Evolutionary conservation across 1,140 invertebrate species (phyloP).

Genomic region (Delia radicum): DNA sequence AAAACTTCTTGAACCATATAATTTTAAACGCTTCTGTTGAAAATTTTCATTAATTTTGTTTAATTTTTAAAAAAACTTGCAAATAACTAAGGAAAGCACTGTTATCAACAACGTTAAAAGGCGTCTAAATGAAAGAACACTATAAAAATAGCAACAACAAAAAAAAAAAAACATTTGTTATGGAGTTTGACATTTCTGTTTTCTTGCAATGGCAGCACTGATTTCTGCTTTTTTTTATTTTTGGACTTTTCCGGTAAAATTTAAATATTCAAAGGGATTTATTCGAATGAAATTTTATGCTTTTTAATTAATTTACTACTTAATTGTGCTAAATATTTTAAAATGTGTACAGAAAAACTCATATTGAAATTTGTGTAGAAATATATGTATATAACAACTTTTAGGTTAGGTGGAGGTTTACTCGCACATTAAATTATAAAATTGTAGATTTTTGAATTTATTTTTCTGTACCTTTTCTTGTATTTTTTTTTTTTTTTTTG

Average conservation of each 20-base stretch:
- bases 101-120: neutral
- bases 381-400: too few species aligned
- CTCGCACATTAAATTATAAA: too few species aligned
- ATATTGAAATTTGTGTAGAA: too few species aligned
- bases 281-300: too few species aligned
- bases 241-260: neutral
- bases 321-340: too few species aligned
- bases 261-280: neutral
- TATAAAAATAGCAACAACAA: neutral
- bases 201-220: neutral
- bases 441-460: too few species aligned
- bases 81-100: neutral
- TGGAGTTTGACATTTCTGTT: neutral
- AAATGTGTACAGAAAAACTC: too few species aligned
- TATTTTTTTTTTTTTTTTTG: too few species aligned
- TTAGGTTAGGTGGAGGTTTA: too few species aligned
- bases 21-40: neutral
- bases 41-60: neutral
- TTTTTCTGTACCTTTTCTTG: too few species aligned
- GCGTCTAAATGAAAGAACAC: neutral
- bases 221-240: too few species aligned
- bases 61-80: neutral
- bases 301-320: too few species aligned
- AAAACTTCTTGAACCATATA: neutral
- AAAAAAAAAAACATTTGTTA: neutral